Evolutionary conservation across 2,888 invertebrate species (phyloP).

Genomic region (Yponomeuta cagnagella): DNA sequence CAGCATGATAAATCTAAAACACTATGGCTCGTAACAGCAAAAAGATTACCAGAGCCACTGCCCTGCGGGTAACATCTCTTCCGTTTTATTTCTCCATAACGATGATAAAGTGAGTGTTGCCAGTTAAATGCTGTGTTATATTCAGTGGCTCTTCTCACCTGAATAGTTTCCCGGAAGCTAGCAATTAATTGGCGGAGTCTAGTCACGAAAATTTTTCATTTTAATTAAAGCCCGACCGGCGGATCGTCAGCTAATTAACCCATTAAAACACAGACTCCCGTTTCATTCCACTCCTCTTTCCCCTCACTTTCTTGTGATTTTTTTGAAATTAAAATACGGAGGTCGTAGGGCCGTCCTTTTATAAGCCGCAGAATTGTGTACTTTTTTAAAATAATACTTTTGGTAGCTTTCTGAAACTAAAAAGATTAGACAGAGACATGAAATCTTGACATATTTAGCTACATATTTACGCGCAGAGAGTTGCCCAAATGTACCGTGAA

Average conservation of each 20-base stretch:
- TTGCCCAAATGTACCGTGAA: no score
- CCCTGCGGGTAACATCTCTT: background rate
- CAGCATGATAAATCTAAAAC: background rate
- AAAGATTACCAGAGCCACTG: background rate
- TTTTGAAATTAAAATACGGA: slow-evolving; percentile 42
- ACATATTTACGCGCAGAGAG: no score
- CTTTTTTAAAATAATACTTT: background rate
- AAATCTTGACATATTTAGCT: no score
- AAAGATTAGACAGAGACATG: no score
- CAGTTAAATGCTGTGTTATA: slow-evolving; percentile 15
- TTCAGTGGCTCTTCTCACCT: slow-evolving; percentile 46
- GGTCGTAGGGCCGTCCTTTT: background rate
- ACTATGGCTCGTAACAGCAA: background rate
- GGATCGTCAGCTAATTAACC: slow-evolving; percentile 73
- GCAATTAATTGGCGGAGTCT: slow-evolving; percentile 66
- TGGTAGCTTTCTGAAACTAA: no score
- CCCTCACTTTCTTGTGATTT: slow-evolving; percentile 65
- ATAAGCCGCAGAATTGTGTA: slow-evolving; percentile 3
- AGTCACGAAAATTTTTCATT: slow-evolving; percentile 74
- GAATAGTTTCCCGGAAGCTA: slow-evolving; percentile 66
- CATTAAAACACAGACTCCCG: slow-evolving; percentile 71
- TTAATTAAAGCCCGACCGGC: slow-evolving; percentile 70
- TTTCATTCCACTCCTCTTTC: slow-evolving; percentile 64
- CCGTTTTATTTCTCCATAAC: slow-evolving; percentile 5
- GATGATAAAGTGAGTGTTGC: slow-evolving; percentile 13